Evolutionary conservation across 2,113 vertebrate species (phyloP).

Genomic region (Sapajus apella): DNA sequence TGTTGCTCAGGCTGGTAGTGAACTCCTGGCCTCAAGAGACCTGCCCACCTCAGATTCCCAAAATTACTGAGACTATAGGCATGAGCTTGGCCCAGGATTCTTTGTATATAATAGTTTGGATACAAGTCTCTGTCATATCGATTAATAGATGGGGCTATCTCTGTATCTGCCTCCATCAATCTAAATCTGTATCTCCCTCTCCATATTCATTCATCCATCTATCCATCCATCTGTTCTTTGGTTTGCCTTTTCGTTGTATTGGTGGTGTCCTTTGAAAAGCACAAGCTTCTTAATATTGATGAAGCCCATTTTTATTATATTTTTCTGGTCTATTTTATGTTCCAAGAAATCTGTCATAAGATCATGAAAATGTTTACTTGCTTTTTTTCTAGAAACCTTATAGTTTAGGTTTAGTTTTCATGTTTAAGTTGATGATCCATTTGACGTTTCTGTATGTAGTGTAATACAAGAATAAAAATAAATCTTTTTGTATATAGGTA

Average conservation of each 20-base stretch:
- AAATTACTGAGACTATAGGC: too few species aligned
- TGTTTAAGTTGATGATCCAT: not conserved
- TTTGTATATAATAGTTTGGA: not conserved
- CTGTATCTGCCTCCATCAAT: not conserved
- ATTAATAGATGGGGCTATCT: not conserved
- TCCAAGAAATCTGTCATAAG: not conserved
- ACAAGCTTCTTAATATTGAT: constrained; percentile 5
- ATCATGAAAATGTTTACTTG: not conserved
- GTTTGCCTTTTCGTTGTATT: not conserved
- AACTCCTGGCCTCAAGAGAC: too few species aligned
- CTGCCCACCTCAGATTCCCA: too few species aligned
- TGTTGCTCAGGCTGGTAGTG: too few species aligned
- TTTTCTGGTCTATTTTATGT: not conserved
- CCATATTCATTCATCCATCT: not conserved
- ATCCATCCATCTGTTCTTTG: not conserved
- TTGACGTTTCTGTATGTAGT: not conserved
- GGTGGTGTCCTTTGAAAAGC: not conserved
- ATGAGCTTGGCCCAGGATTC: not conserved
- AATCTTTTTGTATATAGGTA: not conserved
- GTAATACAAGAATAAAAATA: not conserved
- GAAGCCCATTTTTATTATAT: not conserved
- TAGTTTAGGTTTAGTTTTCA: not conserved
- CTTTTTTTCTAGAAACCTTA: not conserved
- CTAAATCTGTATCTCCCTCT: not conserved
- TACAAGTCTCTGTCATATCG: not conserved